A percentile compares a stretch with the other conserved stretches of the same genome.
Conservation (phyloP, 2,113 vertebrate species). For the Cryptotis parvus region DNA sequence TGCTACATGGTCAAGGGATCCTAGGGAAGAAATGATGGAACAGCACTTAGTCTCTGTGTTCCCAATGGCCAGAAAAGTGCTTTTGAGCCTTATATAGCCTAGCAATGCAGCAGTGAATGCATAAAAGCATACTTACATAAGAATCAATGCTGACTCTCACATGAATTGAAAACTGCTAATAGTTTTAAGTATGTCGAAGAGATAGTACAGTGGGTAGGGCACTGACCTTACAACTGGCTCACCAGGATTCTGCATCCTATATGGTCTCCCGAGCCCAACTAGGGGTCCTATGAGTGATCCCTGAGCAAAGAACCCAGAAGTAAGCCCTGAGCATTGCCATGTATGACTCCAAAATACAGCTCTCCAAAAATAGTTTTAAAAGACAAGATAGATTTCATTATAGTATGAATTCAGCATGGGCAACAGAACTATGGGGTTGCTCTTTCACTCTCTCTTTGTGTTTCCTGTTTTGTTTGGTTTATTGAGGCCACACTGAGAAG, state of each 20-base stretch:
- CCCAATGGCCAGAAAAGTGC: background rate
- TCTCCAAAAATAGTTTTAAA: background rate
- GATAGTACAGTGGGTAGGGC: too few relatives aligned
- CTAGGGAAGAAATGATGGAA: slow-evolving; percentile 14
- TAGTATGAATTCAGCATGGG: background rate
- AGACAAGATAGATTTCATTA: slow-evolving; percentile 18
- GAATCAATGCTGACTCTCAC: background rate
- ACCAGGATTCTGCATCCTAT: too few relatives aligned
- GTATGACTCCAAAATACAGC: too few relatives aligned
- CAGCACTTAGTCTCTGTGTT: background rate
- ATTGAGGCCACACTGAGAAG: too few relatives aligned
- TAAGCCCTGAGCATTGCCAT: too few relatives aligned
- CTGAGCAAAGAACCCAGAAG: too few relatives aligned
- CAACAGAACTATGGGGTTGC: background rate
- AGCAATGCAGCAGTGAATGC: slow-evolving; percentile 15
- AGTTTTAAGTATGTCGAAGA: too few relatives aligned
- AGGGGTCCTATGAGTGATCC: too few relatives aligned
- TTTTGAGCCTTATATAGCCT: background rate
- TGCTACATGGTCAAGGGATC: background rate
- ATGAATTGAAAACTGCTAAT: background rate
- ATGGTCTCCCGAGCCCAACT: too few relatives aligned
- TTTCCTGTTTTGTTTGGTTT: too few relatives aligned
- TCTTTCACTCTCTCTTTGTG: background rate
- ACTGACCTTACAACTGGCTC: too few relatives aligned
- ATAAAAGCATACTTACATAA: slow-evolving; percentile 5